A percentile compares a stretch with the other conserved stretches of the same genome.
Evolutionary conservation across 2,888 invertebrate species (phyloP).

Genomic region (Limnephilus auricula): DNA sequence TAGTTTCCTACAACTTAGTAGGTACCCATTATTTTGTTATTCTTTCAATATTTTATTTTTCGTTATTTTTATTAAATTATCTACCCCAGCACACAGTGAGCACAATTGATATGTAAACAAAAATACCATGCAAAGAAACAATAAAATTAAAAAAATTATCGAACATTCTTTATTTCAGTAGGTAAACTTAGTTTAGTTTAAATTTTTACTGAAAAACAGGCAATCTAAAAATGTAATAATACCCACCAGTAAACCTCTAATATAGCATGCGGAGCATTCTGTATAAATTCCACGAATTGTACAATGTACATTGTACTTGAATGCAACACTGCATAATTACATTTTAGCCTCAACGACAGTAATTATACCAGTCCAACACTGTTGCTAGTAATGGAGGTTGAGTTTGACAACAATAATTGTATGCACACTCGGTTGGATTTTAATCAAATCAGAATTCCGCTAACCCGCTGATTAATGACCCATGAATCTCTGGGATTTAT

Average conservation of each 20-base stretch:
- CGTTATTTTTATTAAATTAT: no score
- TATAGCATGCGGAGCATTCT: background rate
- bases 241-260: background rate
- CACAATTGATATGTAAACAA: no score
- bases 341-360: background rate
- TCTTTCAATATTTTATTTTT: no score
- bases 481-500: background rate
- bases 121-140: no score
- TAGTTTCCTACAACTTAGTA: no score
- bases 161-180: no score
- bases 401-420: background rate
- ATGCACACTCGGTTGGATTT: constrained; percentile 9
- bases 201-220: background rate
- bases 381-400: constrained; percentile 3
- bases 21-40: no score
- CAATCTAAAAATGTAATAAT: background rate
- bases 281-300: background rate
- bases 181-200: no score
- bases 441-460: background rate
- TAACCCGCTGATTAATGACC: background rate
- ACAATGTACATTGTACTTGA: background rate
- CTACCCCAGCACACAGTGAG: no score
- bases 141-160: no score
- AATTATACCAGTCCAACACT: background rate
- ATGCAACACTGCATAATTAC: background rate